These are phyloP conservation scores for Zophobas atratus DNA, from an alignment of 1,140 invertebrate genomes.

Conservation along the genomic window DNA sequence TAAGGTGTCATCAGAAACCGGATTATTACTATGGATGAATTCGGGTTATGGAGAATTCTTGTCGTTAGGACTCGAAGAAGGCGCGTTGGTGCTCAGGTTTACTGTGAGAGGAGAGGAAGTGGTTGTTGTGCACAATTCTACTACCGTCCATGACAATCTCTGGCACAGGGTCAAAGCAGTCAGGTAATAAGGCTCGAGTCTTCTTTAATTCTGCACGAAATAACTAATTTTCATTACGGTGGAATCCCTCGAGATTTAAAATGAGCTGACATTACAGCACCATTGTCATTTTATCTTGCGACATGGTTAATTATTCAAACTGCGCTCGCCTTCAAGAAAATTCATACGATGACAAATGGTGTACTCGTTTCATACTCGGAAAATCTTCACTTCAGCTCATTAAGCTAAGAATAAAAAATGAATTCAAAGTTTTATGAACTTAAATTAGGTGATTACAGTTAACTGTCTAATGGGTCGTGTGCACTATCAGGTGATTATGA, in stretches of 20 bases:
- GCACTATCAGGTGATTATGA: too few species aligned
- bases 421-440: conserved; percentile 12
- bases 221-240: conserved; percentile 34
- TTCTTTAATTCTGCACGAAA: conserved; percentile 11
- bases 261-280: conserved; percentile 12
- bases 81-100: conserved; percentile 78
- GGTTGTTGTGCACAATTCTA: conserved; percentile 86
- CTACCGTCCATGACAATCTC: conserved; percentile 90
- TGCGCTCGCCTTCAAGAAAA: conserved; percentile 16
- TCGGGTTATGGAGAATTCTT: conserved; percentile 81
- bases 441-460: neutral
- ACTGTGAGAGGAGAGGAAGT: conserved; percentile 83
- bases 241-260: conserved; percentile 9
- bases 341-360: conserved; percentile 34
- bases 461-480: neutral
- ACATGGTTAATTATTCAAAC: conserved; percentile 30
- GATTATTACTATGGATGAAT: conserved; percentile 93
- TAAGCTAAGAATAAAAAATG: neutral
- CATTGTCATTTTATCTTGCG: conserved; percentile 37
- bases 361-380: conserved; percentile 21
- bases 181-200: conserved; percentile 75
- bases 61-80: conserved; percentile 86
- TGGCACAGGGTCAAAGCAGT: conserved; percentile 92
- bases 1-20: conserved; percentile 77
- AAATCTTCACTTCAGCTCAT: conserved; percentile 1